Conservation (phyloP, 2,888 invertebrate species). For the Pseudanteris insignis region DNA sequence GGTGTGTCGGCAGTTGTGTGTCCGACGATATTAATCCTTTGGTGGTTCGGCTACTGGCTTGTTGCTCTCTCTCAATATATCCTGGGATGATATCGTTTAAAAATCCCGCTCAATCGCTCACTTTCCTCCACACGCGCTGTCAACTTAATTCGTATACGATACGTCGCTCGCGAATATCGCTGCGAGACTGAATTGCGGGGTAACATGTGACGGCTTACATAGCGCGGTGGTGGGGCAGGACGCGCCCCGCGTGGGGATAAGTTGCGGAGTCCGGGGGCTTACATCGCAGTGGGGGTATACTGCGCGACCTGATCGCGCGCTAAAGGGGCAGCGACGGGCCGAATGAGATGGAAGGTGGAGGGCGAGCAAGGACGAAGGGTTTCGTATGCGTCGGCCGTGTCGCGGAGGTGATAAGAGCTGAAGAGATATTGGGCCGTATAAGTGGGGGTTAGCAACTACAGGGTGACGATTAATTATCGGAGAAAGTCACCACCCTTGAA, state of each 20-base stretch:
- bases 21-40: conserved; percentile 1
- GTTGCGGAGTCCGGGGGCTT: conserved; percentile 3
- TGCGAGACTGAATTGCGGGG: conserved; percentile 63
- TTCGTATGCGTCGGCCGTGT: conserved; percentile 21
- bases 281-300: conserved; percentile 2
- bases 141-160: conserved; percentile 41
- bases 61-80: neutral
- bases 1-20: conserved; percentile 4
- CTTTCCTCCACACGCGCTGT: conserved; percentile 41
- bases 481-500: conserved; percentile 26
- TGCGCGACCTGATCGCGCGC: conserved; percentile 6
- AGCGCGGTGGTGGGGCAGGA: conserved; percentile 47
- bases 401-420: conserved; percentile 37
- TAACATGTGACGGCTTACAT: conserved; percentile 65
- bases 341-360: neutral
- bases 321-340: neutral
- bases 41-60: neutral
- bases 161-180: conserved; percentile 59
- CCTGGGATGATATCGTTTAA: conserved; percentile 17
- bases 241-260: conserved; percentile 1
- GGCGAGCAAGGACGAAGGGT: conserved; percentile 28
- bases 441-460: conserved; percentile 3
- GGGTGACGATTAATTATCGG: conserved; percentile 22
- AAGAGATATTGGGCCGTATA: conserved; percentile 14
- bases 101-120: conserved; percentile 29